A percentile compares a stretch with the other conserved stretches of the same genome.
Conservation (phyloP, 2,797 vertebrate genomes). For the Pangasius krempfi region DNA sequence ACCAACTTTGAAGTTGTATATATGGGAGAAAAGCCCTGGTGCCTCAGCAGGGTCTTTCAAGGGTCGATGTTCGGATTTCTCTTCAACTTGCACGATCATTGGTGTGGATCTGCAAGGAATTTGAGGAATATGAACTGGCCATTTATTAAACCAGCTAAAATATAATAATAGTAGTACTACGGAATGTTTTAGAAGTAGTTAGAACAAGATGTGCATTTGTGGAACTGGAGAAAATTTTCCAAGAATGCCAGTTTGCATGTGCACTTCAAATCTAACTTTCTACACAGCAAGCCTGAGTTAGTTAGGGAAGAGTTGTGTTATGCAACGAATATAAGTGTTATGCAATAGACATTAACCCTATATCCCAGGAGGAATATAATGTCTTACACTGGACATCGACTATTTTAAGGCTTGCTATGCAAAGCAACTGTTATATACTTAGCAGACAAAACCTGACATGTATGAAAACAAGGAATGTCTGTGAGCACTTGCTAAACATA, state of each 20-base stretch:
- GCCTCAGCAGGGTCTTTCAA: constrained; percentile 59
- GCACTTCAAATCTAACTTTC: constrained; percentile 10
- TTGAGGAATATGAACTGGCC: constrained; percentile 23
- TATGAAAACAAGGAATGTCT: background rate
- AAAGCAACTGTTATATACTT: background rate
- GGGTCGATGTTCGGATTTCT: constrained; percentile 58
- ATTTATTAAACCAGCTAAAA: background rate
- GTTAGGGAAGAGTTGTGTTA: constrained; percentile 25
- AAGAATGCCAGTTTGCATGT: background rate
- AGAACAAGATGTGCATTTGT: background rate
- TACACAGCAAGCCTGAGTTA: constrained; percentile 1
- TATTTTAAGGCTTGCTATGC: background rate
- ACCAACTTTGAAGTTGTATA: constrained; percentile 60
- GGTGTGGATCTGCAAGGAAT: constrained; percentile 59
- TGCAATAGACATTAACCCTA: constrained; percentile 25
- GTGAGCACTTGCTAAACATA: background rate
- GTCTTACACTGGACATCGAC: background rate
- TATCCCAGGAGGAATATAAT: constrained; percentile 9
- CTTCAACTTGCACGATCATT: constrained; percentile 64
- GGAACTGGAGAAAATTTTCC: background rate
- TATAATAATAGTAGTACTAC: background rate
- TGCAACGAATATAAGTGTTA: constrained; percentile 17
- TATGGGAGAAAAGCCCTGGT: constrained; percentile 60
- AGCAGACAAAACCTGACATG: background rate
- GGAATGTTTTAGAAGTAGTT: background rate